Evolutionary conservation across 2,113 vertebrate genomes (phyloP).

Genomic region (Dipodomys merriami): DNA sequence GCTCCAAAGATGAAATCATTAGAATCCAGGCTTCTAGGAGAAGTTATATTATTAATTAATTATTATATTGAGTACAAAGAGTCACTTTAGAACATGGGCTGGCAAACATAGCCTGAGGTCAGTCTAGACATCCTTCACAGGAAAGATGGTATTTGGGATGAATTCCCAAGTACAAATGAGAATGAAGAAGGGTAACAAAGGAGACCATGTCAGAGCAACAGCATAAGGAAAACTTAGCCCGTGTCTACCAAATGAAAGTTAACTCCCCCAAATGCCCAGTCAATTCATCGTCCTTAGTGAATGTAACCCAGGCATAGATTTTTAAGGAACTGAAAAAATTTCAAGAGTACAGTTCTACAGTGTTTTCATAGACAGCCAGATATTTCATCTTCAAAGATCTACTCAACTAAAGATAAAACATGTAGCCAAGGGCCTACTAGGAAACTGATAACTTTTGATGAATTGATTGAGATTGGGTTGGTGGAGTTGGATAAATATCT

Average conservation of each 20-base stretch:
- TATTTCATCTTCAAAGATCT: not conserved
- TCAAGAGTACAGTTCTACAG: not conserved
- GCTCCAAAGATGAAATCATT: not conserved
- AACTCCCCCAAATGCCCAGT: not conserved
- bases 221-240: not conserved
- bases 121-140: not conserved
- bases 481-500: not conserved
- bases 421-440: not conserved
- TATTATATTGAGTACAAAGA: not conserved
- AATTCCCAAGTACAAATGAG: not conserved
- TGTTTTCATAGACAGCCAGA: not conserved
- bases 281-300: not conserved
- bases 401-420: not conserved
- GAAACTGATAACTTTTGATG: not conserved
- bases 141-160: not conserved
- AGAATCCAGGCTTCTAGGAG: not conserved
- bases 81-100: not conserved
- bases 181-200: not conserved
- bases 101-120: not conserved
- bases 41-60: not conserved
- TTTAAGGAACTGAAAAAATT: not conserved
- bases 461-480: not conserved
- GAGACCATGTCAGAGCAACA: not conserved
- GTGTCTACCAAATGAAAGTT: not conserved
- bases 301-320: not conserved